phyloP scores from a whole-genome alignment of 1,140 invertebrate genomes.

The Tetranychus cinnabarinus region DNA sequence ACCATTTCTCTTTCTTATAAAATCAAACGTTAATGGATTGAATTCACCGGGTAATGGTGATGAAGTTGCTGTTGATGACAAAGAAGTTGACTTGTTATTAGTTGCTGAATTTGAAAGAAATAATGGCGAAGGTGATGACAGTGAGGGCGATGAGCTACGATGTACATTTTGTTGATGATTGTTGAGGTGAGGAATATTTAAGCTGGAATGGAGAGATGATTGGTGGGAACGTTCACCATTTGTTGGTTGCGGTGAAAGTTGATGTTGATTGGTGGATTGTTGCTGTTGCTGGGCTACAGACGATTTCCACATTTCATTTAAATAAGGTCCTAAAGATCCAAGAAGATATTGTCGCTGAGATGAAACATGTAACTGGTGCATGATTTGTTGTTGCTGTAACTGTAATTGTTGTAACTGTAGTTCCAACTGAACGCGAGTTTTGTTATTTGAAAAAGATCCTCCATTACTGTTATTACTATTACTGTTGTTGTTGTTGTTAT shows the following conservation, averaged over 20 bases:
- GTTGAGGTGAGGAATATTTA: neutral
- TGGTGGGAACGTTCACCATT: neutral
- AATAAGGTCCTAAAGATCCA: neutral
- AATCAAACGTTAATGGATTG: no score
- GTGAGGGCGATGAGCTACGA: neutral
- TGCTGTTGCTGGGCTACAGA: no score
- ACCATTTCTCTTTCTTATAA: no score
- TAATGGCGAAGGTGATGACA: no score
- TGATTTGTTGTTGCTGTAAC: conserved; percentile 10
- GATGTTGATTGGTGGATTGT: neutral
- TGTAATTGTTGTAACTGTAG: conserved; percentile 5
- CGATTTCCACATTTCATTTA: neutral
- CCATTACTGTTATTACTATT: no score
- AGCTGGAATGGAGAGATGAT: neutral
- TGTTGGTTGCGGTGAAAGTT: neutral
- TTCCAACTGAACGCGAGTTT: no score
- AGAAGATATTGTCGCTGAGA: conserved; percentile 10
- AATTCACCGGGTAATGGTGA: no score
- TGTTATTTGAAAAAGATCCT: no score
- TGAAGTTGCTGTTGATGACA: no score
- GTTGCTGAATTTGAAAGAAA: no score
- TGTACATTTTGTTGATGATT: neutral
- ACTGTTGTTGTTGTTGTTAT: neutral
- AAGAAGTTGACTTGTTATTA: no score
- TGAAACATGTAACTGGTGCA: conserved; percentile 10